Base-by-base conservation (phyloP, 2,888 invertebrate species). In the Cerceris ruficornis region DNA sequence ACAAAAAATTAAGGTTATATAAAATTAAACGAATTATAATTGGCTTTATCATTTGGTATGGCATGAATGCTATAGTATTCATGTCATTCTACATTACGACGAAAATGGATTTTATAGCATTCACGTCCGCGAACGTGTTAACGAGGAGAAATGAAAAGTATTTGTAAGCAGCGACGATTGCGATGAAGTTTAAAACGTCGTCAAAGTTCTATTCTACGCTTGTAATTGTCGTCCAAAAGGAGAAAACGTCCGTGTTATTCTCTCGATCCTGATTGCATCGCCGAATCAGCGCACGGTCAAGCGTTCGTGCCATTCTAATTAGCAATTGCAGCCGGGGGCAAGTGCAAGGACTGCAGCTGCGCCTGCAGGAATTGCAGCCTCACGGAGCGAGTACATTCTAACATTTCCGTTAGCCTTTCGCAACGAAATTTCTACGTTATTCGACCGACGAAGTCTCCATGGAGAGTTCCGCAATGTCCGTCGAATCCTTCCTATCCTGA, bases 251-350 rank as follows among this genome's bases (percentile, higher is more conserved):
- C 41, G 39, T 59, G 71, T 64, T 71, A 77, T 71, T 66, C 55
- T 75, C 59, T 41, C 52, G 49, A 75, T 65, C 54, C 65, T 68
- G 81, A 82, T 81, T 79, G 69, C 67, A 46, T 13, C 43, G 39
- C 39, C 17, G 70, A 70, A 72, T 60, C 79, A 66, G 67, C 57
- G 58, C 59, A 73, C 66, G 70, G 68, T 60, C 70, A 73, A 73
- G 72, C 73, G 80, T 83, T 82, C 80, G 52, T 67, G 69, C 76
- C 59, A 62, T 76, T 83, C 83, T 83, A 82, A 82, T 82, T 82
- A 82, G 82, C 76, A 70, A 76, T 62, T 61, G 72, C 69, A 65
- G 59, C 57, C 43, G 43, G 41, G 28, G 55, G 71, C 59, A 55
- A 70, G 58, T 59, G 72, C 69, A 72, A 65, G 74, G 61, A 62